Base-by-base conservation (phyloP, 2,113 vertebrate species). In the Chionis minor region DNA sequence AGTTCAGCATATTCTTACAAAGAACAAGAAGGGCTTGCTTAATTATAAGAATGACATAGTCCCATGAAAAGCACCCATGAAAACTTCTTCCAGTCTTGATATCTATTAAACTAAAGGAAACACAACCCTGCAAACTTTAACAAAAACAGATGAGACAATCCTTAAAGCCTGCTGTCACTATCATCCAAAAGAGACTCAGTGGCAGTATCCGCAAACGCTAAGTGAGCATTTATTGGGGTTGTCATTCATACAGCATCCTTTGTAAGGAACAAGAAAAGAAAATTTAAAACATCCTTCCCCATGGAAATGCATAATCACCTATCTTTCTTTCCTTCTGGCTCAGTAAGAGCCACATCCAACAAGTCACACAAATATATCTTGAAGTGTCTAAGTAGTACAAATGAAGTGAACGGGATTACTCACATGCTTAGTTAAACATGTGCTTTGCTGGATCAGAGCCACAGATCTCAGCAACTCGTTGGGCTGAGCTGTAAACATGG, bases 331-430 rank as follows among this genome's bases (percentile, higher is more conserved):
- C 38, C 69, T 89, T n/a, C 40, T 74, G 62, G 21, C 33, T 79
- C 47, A 42, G 33, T 33, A 49, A 74, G 45, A 70, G 69, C 33
- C 52, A 56, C 56, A 77, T 78, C 61, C 1, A 3, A 65, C 51
- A 92, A 90, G 56, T 52, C 44, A 87, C 5, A 3, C 35, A 75
- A 91, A 62, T 78, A 86, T 95, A 85, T 80, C 90, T 85, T 69
- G 12, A 81, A 75, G 49, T 11, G 26, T 4, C 3, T 91, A 49
- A 95, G 74, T 77, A 83, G 73, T 77, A 94, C 81, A 92, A 85
- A 96, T 85, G 35, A 92, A 87, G 73, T 91, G 77, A 95, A 94
- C 87, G 89, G 73, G 70, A 92, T 91, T 94, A 73, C 49, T 85
- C 20, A 4, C 62, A 58, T 54, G 61, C 65, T 93, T 87, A 40